A percentile compares a stretch with the other conserved stretches of the same genome.
These are phyloP conservation scores for Eurystomus gularis DNA, from an alignment of 2,113 vertebrate species.

Conservation along the genomic window DNA sequence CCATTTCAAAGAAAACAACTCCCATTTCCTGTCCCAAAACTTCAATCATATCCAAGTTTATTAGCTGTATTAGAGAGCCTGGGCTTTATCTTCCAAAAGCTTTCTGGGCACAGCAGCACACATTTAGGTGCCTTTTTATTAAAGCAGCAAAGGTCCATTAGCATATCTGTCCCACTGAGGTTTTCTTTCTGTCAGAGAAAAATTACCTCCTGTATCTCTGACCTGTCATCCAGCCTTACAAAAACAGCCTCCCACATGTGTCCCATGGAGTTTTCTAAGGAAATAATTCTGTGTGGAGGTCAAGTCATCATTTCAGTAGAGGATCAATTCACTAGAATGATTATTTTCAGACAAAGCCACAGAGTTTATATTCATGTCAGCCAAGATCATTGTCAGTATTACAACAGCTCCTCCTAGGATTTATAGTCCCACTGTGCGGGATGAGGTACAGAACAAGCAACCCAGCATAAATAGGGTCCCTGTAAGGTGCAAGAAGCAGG, in stretches of 20 bases:
- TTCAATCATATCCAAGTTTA: neutral
- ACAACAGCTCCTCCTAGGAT: neutral
- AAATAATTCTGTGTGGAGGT: neutral
- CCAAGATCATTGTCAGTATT: neutral
- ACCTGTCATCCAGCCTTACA: neutral
- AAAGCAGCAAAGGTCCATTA: neutral
- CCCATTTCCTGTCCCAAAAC: neutral
- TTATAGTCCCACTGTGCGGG: neutral
- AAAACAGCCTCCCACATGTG: neutral
- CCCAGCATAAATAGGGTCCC: neutral
- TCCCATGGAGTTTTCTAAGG: neutral
- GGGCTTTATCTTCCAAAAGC: neutral
- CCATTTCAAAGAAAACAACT: neutral
- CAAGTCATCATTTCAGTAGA: constrained; percentile 1
- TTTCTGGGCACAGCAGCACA: neutral
- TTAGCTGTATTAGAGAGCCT: neutral
- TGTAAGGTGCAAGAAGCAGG: neutral
- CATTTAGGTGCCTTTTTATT: constrained; percentile 10
- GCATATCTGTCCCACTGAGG: neutral
- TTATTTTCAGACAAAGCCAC: constrained; percentile 29
- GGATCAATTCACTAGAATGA: constrained; percentile 8
- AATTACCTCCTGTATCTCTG: neutral
- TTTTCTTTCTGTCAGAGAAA: neutral
- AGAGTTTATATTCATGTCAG: neutral
- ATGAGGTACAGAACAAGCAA: neutral